These are phyloP conservation scores for Lacanobia wlatinum DNA, from an alignment of 2,888 invertebrate genomes.

Conservation along the genomic window DNA sequence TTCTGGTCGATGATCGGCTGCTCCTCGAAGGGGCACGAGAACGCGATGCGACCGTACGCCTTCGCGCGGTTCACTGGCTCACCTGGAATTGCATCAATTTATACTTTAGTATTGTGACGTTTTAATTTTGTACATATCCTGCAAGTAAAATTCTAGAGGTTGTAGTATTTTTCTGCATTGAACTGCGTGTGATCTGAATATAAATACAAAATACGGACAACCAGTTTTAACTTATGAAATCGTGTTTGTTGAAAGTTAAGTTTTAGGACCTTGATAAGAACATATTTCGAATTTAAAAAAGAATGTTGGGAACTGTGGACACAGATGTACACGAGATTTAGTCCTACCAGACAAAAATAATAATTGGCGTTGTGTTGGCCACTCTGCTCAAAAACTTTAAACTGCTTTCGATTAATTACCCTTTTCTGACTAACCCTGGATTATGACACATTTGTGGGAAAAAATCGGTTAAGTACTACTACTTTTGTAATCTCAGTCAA, in stretches of 20 bases:
- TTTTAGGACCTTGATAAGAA: not conserved
- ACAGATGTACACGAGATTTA: not conserved
- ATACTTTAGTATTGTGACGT: not conserved
- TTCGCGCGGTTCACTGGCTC: slow-evolving; percentile 94
- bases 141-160: not conserved
- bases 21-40: slow-evolving; percentile 95
- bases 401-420: not conserved
- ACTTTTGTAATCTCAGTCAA: not conserved
- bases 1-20: slow-evolving; percentile 94
- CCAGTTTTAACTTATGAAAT: not conserved
- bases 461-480: too few relatives aligned
- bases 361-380: not conserved
- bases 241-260: not conserved
- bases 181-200: not conserved
- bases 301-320: not conserved
- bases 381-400: not conserved
- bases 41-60: slow-evolving; percentile 98
- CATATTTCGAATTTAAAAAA: not conserved
- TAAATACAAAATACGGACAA: not conserved
- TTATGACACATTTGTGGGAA: too few relatives aligned
- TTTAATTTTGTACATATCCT: not conserved
- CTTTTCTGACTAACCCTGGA: not conserved
- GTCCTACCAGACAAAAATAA: not conserved
- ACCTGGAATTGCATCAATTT: slow-evolving; percentile 80
- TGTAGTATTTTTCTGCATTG: not conserved